Evolutionary conservation across 2,113 vertebrate genomes (phyloP), one percentile per base, ranked within the genome.

Genomic region (Chitala chitala): DNA sequence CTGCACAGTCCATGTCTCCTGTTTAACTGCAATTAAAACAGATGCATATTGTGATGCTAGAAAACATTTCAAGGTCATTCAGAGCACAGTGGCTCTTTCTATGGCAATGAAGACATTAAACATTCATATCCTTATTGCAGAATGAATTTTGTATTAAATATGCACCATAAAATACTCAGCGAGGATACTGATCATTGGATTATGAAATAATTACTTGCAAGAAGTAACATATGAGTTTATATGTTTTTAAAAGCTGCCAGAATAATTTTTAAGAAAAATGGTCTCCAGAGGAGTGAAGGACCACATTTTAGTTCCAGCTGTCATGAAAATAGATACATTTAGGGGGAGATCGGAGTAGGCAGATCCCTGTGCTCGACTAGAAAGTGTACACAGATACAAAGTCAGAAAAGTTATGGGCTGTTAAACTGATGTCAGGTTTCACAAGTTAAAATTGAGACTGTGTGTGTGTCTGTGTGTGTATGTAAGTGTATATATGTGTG

Each of bases 1-100:
- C 50, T 64, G 26, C 51, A 17, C 65, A 33, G 44, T 71, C 64
- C 13, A 15, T 80, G 78, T 51, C 46, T 82, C 75, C 73, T 83
- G 77, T 85, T 85, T 78, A 77, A 80, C 69, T 73, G 79, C 78
- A 79, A 83, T 64, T 58, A 74, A 77, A 78, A 71, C 76, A 55
- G 80, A 26, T 86, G 76, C 77, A 77, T 75, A 77, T 79, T n/a
- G 81, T 85, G 82, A 87, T 85, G 81, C 84, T 85, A 84, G 84
- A 88, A 86, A 89, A 90, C 84, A 24, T 86, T 85, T 89, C 87
- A 92, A 92, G 89, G 91, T 90, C 89, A 83, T 44, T 61, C 75
- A 72, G 85, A 83, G 68, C 81, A 90, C 82, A 84, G 83, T 78
- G 77, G 50, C 48, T 40, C 33, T 38, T 26, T 64, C 55, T 74